Evolutionary conservation across 2,797 vertebrate genomes (phyloP), one percentile per base, ranked within the genome.

Genomic region (Notoglanidium macrostoma): DNA sequence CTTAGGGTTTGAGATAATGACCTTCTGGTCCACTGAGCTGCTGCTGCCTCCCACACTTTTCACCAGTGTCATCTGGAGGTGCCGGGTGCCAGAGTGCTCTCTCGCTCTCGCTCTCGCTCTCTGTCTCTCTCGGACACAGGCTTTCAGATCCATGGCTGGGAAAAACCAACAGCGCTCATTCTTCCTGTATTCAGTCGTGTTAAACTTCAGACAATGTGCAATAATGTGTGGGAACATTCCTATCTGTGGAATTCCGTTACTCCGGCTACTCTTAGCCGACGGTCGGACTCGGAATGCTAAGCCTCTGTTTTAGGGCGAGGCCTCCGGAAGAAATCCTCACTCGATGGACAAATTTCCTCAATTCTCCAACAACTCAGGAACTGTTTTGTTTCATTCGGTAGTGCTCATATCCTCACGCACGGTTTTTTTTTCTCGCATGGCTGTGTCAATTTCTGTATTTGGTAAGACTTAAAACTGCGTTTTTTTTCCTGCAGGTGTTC

Each of bases 301-400:
- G 89, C 88, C 86, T 83, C 40, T 21, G 81, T 89, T 72, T 87
- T 88, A 90, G 91, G 89, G 91, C 89, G 77, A 74, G 83, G 84
- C 57, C 79, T 87, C 32, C 35, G 9, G 81, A 51, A 85, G 86
- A 44, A 92, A 93, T 86, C 90, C 89, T 87, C 81, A 59, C 90
- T 89, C 85, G 89, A 90, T 88, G 87, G 87, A 91, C 87, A 87
- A 85, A 87, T 84, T 88, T 87, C 85, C 85, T 88, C 88, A 90
- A 90, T 87, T 86, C 86, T 88, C 67, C 49, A 77, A 68, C 77
- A 88, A 65, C 87, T 89, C 88, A 90, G 87, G 74, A 73, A 90
- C 89, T 59, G 57, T 90, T 90, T 91, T 86, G 68, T 86, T 84
- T 89, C 83, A 82, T 87, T 86, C 88, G 59, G 77, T 85, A 29